phyloP scores from a whole-genome alignment of 2,797 vertebrate genomes.

The Crocidura indochinensis region DNA sequence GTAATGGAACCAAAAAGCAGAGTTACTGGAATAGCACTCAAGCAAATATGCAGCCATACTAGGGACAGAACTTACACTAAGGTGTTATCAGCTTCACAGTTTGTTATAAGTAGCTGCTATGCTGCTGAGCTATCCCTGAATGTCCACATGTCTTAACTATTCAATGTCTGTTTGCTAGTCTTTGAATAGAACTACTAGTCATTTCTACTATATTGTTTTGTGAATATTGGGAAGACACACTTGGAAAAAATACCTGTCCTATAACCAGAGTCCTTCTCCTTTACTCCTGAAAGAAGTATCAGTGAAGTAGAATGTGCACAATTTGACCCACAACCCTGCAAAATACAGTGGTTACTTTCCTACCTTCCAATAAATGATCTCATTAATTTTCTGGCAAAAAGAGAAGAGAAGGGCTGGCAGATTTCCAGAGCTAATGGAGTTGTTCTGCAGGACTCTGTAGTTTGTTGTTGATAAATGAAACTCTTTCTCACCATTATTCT shows the following conservation, averaged over 20 bases:
- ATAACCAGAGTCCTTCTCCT: not conserved
- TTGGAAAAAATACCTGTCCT: not conserved
- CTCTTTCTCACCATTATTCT: conserved; percentile 51
- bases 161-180: conserved; percentile 55
- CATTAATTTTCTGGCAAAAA: conserved; percentile 80
- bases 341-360: conserved; percentile 53
- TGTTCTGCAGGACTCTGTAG: conserved; percentile 55
- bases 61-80: no score
- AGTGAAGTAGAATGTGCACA: not conserved
- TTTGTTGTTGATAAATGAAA: conserved; percentile 69
- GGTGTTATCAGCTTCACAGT: no score
- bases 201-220: not conserved
- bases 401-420: conserved; percentile 65
- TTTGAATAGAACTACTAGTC: not conserved
- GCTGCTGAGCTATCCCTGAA: no score
- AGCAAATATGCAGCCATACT: no score
- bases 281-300: not conserved
- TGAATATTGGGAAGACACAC: not conserved
- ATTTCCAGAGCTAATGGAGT: conserved; percentile 78
- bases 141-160: not conserved
- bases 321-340: conserved; percentile 45
- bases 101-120: no score
- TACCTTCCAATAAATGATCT: conserved; percentile 75
- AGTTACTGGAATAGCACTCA: no score
- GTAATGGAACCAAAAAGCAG: no score